phyloP scores from a whole-genome alignment of 2,797 vertebrate genomes.

The Pristis pectinata region DNA sequence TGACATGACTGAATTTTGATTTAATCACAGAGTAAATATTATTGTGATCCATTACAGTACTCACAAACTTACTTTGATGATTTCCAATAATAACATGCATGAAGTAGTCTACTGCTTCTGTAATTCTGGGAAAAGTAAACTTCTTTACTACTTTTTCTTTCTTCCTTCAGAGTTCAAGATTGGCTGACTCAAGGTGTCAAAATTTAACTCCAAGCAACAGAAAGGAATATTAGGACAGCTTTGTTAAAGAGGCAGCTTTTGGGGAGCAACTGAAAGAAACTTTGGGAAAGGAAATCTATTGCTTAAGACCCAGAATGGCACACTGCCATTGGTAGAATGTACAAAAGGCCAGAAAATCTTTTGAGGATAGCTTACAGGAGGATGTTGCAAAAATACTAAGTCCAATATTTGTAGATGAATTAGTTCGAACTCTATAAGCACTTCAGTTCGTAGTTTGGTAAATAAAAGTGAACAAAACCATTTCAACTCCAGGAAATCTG shows the following conservation, averaged over 20 bases:
- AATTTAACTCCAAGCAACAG: too few relatives aligned
- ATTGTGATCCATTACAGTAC: background rate
- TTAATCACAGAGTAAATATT: too few relatives aligned
- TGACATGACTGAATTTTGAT: too few relatives aligned
- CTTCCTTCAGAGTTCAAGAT: background rate
- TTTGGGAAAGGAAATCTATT: too few relatives aligned
- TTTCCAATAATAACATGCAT: background rate
- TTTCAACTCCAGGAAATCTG: background rate
- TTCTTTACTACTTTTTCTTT: background rate
- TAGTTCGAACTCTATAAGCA: background rate
- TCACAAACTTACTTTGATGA: background rate
- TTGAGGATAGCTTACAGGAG: too few relatives aligned
- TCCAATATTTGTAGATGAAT: background rate
- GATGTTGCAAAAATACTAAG: background rate
- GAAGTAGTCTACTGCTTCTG: background rate
- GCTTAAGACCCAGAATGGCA: too few relatives aligned
- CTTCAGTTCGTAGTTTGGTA: background rate
- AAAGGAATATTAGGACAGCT: too few relatives aligned
- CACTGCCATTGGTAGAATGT: too few relatives aligned
- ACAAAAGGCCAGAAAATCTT: too few relatives aligned
- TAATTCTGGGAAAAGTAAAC: background rate
- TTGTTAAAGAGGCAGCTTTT: too few relatives aligned
- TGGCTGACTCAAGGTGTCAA: too few relatives aligned
- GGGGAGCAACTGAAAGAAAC: too few relatives aligned
- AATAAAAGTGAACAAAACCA: background rate